These are phyloP conservation scores for Sorex maritimensis DNA, from an alignment of 2,797 vertebrate species.

Conservation along the genomic window DNA sequence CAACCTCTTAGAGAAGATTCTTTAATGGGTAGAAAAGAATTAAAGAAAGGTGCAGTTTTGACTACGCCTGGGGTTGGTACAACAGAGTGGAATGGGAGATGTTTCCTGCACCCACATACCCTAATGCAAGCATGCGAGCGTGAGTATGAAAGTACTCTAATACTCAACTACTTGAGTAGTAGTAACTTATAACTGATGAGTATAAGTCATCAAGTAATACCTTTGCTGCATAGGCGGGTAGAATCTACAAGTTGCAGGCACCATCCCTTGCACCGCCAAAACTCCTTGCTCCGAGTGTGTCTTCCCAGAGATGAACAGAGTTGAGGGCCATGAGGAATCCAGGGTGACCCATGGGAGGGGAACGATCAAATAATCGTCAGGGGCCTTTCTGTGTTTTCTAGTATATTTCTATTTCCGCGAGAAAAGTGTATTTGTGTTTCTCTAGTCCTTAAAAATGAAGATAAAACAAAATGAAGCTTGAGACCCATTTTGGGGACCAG, in stretches of 20 bases:
- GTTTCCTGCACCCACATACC: too few relatives aligned
- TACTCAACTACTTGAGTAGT: too few relatives aligned
- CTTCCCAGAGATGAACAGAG: neutral
- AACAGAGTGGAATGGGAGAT: neutral
- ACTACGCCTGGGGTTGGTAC: neutral
- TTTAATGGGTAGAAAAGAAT: neutral
- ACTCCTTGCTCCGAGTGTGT: neutral
- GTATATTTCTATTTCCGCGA: conserved; percentile 21
- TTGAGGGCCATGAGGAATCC: neutral
- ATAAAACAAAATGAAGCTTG: neutral
- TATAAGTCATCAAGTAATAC: neutral
- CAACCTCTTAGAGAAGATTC: neutral
- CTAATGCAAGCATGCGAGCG: too few relatives aligned
- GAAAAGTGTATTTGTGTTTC: neutral
- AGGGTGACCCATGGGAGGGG: neutral
- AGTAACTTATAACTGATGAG: too few relatives aligned
- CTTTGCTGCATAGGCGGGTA: neutral
- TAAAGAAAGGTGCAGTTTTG: too few relatives aligned
- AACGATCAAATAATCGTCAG: neutral
- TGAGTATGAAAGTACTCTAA: too few relatives aligned
- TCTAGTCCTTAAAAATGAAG: too few relatives aligned
- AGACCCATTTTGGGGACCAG: neutral
- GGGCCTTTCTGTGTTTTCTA: neutral
- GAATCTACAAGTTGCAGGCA: neutral
- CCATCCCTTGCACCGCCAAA: neutral